These are phyloP conservation scores for Bombus breviceps DNA, from an alignment of 1,140 invertebrate genomes.

Conservation along the genomic window DNA sequence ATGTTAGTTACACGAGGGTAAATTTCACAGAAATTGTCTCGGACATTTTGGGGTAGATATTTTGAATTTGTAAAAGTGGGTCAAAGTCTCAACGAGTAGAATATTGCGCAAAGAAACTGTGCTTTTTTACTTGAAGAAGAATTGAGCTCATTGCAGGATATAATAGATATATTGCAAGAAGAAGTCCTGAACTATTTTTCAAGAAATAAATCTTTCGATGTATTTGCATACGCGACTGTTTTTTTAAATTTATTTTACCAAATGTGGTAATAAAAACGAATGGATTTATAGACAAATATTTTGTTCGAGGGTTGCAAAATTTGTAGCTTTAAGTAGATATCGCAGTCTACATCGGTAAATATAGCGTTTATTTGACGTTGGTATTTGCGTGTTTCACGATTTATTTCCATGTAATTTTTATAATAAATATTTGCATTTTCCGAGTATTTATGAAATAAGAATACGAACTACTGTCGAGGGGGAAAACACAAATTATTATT, in stretches of 20 bases:
- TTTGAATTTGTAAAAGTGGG: neutral
- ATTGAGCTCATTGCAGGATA: neutral
- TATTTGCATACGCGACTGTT: neutral
- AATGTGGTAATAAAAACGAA: neutral
- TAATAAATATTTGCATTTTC: neutral
- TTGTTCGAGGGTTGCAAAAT: neutral
- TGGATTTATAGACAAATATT: neutral
- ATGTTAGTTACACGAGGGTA: conserved; percentile 11
- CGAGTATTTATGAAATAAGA: too few species aligned
- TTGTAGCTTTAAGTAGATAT: neutral
- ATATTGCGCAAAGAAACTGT: too few species aligned
- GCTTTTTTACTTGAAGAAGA: neutral
- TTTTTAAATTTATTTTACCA: neutral
- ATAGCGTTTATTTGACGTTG: neutral
- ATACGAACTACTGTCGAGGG: too few species aligned
- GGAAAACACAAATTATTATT: too few species aligned
- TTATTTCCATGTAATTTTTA: neutral
- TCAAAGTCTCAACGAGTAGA: neutral
- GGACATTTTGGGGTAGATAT: too few species aligned
- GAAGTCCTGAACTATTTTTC: neutral
- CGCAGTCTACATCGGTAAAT: neutral
- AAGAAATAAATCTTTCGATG: too few species aligned
- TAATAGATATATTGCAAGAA: neutral
- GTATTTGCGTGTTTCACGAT: neutral
- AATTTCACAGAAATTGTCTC: neutral